Evolutionary conservation across 2,113 vertebrate species (phyloP).

Genomic region (Sapajus apella): DNA sequence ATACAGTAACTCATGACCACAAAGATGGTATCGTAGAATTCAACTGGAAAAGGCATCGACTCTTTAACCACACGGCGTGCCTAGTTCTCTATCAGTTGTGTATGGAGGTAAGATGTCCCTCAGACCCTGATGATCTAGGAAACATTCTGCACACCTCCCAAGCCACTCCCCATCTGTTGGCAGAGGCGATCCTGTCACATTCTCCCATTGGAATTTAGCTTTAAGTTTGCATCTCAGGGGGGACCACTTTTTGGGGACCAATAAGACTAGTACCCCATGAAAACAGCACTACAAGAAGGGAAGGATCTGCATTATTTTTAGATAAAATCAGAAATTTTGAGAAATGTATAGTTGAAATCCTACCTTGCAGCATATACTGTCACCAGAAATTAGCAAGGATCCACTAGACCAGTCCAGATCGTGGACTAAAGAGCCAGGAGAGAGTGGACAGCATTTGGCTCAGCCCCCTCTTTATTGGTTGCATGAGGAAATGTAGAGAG

Average conservation of each 20-base stretch:
- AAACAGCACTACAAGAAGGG: background rate
- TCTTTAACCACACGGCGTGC: conserved; percentile 96
- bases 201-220: background rate
- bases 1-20: conserved; percentile 91
- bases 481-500: background rate
- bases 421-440: background rate
- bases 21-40: conserved; percentile 92
- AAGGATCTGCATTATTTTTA: background rate
- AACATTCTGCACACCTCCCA: background rate
- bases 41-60: conserved; percentile 96
- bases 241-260: background rate
- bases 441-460: background rate
- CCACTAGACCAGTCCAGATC: background rate
- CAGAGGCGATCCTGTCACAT: background rate
- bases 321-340: background rate
- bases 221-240: background rate
- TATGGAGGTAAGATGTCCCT: conserved; percentile 91
- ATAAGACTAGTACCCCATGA: background rate
- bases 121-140: background rate
- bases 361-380: background rate
- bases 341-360: background rate
- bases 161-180: fast-evolving
- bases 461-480: background rate
- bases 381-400: background rate
- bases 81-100: conserved; percentile 98